These are phyloP conservation scores for Petrocephalus microphthalmus DNA, from an alignment of 2,113 vertebrate genomes.

Conservation along the genomic window DNA sequence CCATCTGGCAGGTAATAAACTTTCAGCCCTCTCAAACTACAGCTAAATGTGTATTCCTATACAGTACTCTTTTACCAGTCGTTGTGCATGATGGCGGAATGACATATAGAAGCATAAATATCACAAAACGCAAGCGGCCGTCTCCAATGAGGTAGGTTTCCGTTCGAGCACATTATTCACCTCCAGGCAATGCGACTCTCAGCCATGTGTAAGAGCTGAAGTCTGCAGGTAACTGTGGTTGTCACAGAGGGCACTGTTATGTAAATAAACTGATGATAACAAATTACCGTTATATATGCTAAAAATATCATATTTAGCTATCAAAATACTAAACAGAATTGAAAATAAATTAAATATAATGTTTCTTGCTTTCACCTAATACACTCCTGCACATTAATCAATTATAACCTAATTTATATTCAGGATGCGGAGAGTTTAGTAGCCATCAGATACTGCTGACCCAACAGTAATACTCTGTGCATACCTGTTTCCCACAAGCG, in stretches of 20 bases:
- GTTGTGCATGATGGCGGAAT: not conserved
- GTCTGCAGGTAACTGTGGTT: not conserved
- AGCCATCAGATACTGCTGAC: not conserved
- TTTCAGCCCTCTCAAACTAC: not conserved
- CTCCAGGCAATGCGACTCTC: not conserved
- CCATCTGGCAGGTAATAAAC: constrained; percentile 3
- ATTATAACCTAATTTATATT: not conserved
- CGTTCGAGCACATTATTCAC: not conserved
- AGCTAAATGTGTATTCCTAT: not conserved
- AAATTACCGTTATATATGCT: not conserved
- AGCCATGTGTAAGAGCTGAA: not conserved
- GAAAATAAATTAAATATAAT: not conserved
- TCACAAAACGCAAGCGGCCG: not conserved
- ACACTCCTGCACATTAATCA: not conserved
- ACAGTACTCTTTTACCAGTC: not conserved
- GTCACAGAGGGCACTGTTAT: not conserved
- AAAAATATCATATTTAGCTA: not conserved
- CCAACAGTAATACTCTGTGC: not conserved
- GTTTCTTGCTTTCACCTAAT: not conserved
- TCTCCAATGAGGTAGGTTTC: not conserved
- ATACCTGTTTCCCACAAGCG: not conserved
- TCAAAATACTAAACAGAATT: not conserved
- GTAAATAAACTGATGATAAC: not conserved
- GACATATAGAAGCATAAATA: not conserved
- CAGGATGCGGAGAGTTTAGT: not conserved